These are phyloP conservation scores for Leptopterna dolabrata DNA, from an alignment of 2,888 invertebrate genomes.

Conservation along the genomic window DNA sequence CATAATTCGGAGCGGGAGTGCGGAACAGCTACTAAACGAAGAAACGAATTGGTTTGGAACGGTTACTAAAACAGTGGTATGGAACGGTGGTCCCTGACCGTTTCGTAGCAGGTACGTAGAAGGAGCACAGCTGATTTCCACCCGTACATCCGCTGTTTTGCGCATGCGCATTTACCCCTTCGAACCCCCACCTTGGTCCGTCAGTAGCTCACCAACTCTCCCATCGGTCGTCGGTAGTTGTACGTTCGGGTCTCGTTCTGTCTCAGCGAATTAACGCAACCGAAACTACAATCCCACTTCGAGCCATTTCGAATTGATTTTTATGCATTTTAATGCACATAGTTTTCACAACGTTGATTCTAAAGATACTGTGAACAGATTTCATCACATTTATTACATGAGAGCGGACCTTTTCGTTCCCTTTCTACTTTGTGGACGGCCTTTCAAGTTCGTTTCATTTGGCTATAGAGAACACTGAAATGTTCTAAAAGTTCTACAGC, in stretches of 20 bases:
- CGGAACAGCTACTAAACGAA: too few relatives aligned
- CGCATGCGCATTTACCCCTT: not conserved
- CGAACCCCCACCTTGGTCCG: not conserved
- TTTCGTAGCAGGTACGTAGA: too few relatives aligned
- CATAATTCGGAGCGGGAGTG: too few relatives aligned
- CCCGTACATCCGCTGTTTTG: not conserved
- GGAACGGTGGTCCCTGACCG: too few relatives aligned
- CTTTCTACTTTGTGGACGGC: constrained; percentile 52
- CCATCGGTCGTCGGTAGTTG: not conserved
- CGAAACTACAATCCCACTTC: not conserved
- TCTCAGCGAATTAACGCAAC: not conserved
- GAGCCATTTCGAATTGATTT: not conserved
- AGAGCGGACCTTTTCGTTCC: constrained; percentile 54
- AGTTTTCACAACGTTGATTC: constrained; percentile 24
- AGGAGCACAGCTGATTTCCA: constrained; percentile 8
- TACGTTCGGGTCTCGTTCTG: constrained; percentile 6
- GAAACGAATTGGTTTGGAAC: too few relatives aligned
- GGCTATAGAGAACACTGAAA: constrained; percentile 55
- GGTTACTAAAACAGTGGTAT: too few relatives aligned
- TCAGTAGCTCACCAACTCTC: constrained; percentile 45
- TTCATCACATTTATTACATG: constrained; percentile 52
- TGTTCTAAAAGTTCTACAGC: constrained; percentile 30
- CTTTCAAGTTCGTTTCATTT: constrained; percentile 53
- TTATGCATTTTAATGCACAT: constrained; percentile 51
- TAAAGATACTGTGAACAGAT: constrained; percentile 52